phyloP scores from a whole-genome alignment of 2,888 invertebrate genomes.

The Empis livida region DNA sequence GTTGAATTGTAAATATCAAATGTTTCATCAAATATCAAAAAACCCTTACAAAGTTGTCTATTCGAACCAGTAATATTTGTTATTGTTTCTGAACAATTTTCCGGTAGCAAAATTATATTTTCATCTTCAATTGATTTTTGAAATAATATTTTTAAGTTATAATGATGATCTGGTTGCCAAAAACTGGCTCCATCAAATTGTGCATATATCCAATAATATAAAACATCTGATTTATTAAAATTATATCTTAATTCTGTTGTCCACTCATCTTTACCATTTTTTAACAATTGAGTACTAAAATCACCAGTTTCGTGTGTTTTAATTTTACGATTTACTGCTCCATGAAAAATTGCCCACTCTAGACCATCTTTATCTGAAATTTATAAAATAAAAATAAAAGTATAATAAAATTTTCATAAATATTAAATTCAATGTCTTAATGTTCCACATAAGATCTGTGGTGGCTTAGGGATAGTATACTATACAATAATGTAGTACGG shows the following conservation, averaged over 20 bases:
- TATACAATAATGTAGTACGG: too few species aligned
- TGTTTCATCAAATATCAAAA: slow-evolving; percentile 48
- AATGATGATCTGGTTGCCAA: too few species aligned
- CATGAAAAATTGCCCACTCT: slow-evolving; percentile 49
- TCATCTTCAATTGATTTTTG: not conserved
- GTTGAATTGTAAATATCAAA: slow-evolving; percentile 39
- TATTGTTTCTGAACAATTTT: not conserved
- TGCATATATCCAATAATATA: slow-evolving; percentile 48
- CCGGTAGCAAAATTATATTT: not conserved
- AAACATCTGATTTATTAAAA: slow-evolving; percentile 41
- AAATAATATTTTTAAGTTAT: not conserved
- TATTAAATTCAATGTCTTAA: too few species aligned
- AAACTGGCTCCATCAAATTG: slow-evolving; percentile 25
- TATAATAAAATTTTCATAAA: too few species aligned
- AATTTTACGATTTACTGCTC: slow-evolving; percentile 46
- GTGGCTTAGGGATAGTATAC: too few species aligned
- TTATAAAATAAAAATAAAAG: not conserved
- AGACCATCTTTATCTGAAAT: slow-evolving; percentile 39
- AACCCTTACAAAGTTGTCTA: slow-evolving; percentile 35
- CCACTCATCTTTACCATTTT: slow-evolving; percentile 40
- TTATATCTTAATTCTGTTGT: slow-evolving; percentile 36
- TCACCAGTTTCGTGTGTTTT: slow-evolving; percentile 39
- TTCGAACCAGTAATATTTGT: not conserved
- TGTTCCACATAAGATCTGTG: too few species aligned
- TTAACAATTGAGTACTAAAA: slow-evolving; percentile 38